A percentile compares a stretch with the other conserved stretches of the same genome.
These are phyloP conservation scores for Chromis chromis DNA, from an alignment of 2,797 vertebrate genomes.

Conservation along the genomic window DNA sequence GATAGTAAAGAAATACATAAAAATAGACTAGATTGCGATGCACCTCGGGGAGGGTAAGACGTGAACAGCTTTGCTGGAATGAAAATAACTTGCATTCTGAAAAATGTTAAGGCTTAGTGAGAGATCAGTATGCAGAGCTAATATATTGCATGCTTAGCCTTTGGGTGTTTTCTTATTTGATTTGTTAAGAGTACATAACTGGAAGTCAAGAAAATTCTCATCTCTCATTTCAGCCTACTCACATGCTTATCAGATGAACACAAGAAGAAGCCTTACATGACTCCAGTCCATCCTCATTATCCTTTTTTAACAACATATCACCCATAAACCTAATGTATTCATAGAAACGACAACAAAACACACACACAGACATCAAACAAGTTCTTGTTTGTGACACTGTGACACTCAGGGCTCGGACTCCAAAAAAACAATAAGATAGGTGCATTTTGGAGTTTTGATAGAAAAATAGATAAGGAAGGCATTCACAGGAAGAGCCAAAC, in stretches of 20 bases:
- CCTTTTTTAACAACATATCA: slow-evolving; percentile 13
- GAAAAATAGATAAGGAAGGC: not conserved
- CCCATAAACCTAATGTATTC: not conserved
- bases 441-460: not conserved
- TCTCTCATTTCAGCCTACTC: slow-evolving; percentile 41
- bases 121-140: slow-evolving; percentile 15
- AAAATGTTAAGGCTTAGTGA: slow-evolving; percentile 20
- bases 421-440: not conserved
- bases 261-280: slow-evolving; percentile 6
- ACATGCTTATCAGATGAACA: slow-evolving; percentile 38
- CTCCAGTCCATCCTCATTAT: not conserved
- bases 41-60: slow-evolving; percentile 18
- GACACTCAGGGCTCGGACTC: not conserved
- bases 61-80: slow-evolving; percentile 29
- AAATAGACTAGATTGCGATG: slow-evolving; percentile 48
- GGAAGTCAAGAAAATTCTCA: slow-evolving; percentile 36
- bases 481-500: slow-evolving; percentile 2
- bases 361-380: not conserved
- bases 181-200: slow-evolving; percentile 31
- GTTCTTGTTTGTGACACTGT: not conserved
- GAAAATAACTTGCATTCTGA: slow-evolving; percentile 26
- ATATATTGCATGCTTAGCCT: slow-evolving; percentile 39
- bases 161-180: slow-evolving; percentile 41
- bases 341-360: not conserved
- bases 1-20: slow-evolving; percentile 41